Evolutionary conservation across 2,888 invertebrate species (phyloP).

Genomic region (Thymelicus acteon): DNA sequence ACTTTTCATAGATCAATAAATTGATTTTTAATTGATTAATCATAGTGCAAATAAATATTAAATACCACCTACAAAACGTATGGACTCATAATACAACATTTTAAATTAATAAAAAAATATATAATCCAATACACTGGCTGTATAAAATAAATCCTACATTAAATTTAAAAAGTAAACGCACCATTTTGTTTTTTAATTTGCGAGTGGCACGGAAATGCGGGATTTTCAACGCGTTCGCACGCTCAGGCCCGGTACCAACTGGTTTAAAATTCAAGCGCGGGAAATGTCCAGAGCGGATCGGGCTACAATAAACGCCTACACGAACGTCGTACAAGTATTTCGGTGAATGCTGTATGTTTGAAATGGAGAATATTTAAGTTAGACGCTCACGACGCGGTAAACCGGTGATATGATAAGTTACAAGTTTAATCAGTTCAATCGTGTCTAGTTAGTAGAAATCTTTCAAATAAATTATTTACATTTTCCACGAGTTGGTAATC

Average conservation of each 20-base stretch:
- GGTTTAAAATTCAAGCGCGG: conserved; percentile 66
- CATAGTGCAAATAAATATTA: too few species aligned
- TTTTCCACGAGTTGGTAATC: too few species aligned
- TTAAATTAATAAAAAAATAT: too few species aligned
- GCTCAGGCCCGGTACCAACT: conserved; percentile 66
- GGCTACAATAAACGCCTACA: conserved; percentile 48
- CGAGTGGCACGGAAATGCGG: conserved; percentile 46
- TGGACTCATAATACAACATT: too few species aligned
- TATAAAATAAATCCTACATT: conserved; percentile 18
- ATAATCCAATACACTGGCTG: not conserved
- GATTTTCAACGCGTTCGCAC: conserved; percentile 57
- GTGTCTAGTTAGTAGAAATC: too few species aligned
- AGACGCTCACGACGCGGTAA: not conserved
- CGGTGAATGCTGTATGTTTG: conserved; percentile 50
- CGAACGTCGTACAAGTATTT: conserved; percentile 20
- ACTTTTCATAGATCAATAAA: too few species aligned
- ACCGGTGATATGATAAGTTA: too few species aligned
- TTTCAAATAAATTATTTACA: too few species aligned
- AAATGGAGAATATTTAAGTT: conserved; percentile 40
- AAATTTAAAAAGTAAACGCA: conserved; percentile 54
- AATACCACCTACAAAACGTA: too few species aligned
- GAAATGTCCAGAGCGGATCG: conserved; percentile 44
- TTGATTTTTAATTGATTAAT: too few species aligned
- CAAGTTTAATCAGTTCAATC: too few species aligned
- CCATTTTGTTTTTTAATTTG: conserved; percentile 58